Percentiles rank a stretch among this genome's conserved stretches.
These are phyloP conservation scores for Zaprionus ghesquierei DNA, from an alignment of 1,140 invertebrate genomes.

Conservation along the genomic window DNA sequence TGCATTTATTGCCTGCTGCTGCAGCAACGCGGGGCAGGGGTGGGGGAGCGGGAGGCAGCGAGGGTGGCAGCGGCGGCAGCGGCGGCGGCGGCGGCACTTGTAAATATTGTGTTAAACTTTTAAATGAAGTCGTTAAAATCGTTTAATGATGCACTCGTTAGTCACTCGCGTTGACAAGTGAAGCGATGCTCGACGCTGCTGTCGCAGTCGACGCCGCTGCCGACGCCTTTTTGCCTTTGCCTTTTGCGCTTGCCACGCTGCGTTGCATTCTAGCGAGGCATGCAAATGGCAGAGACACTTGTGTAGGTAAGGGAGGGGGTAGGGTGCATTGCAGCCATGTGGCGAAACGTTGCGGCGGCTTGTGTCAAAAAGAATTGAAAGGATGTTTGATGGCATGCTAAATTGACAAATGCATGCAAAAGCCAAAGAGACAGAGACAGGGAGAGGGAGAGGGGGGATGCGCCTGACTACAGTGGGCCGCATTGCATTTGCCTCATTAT, in stretches of 20 bases:
- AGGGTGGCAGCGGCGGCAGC: conserved; percentile 8
- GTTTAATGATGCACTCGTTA: conserved; percentile 79
- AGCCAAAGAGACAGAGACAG: conserved; percentile 67
- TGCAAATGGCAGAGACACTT: conserved; percentile 16
- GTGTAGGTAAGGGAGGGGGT: no score
- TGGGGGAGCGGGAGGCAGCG: background rate
- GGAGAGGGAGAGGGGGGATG: conserved; percentile 28
- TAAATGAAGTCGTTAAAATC: conserved; percentile 79
- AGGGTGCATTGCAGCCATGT: conserved; percentile 33
- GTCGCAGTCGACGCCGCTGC: background rate
- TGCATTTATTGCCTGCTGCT: background rate
- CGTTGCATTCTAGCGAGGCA: conserved; percentile 56
- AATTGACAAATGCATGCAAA: conserved; percentile 61
- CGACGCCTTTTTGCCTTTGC: conserved; percentile 52
- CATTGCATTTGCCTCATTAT: conserved; percentile 59
- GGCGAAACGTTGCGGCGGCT: conserved; percentile 51
- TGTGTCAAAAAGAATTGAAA: conserved; percentile 72
- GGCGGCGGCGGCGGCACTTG: conserved; percentile 30
- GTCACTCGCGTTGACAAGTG: conserved; percentile 68
- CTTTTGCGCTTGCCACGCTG: conserved; percentile 20
- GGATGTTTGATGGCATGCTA: conserved; percentile 79
- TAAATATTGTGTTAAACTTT: conserved; percentile 77
- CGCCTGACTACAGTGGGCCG: conserved; percentile 16
- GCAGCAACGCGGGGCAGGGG: no score
- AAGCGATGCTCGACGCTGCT: conserved; percentile 32